Evolutionary conservation across 2,888 invertebrate species (phyloP).

Genomic region (Bombylius discolor): DNA sequence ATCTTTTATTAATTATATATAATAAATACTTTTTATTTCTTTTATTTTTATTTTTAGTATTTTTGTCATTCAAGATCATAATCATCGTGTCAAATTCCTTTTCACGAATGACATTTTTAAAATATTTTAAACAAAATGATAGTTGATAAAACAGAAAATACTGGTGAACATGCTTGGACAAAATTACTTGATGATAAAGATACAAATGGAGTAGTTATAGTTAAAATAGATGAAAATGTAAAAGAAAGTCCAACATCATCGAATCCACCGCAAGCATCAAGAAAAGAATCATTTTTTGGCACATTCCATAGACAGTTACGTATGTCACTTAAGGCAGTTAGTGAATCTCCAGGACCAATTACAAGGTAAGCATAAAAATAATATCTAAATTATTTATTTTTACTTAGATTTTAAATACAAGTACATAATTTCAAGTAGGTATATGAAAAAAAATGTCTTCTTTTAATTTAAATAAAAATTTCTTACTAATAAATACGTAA

Average conservation of each 20-base stretch:
- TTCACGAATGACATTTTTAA: no score
- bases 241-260: constrained; percentile 25
- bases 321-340: constrained; percentile 35
- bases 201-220: constrained; percentile 23
- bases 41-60: no score
- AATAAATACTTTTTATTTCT: no score
- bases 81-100: no score
- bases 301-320: constrained; percentile 35
- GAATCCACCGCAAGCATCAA: constrained; percentile 15
- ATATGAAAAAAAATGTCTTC: no score
- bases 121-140: constrained; percentile 23
- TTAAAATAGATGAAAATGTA: constrained; percentile 21
- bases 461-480: no score
- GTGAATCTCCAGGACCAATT: constrained; percentile 35
- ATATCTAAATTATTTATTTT: no score
- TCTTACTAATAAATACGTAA: no score
- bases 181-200: constrained; percentile 31
- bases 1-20: no score
- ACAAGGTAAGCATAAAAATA: constrained; percentile 27
- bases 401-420: no score
- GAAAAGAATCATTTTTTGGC: constrained; percentile 33
- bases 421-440: no score
- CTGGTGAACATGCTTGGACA: constrained; percentile 33
- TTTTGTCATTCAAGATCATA: no score
- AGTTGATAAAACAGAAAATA: constrained; percentile 29